Conservation (phyloP, 2,888 invertebrate species). For the Melieria omissa region DNA sequence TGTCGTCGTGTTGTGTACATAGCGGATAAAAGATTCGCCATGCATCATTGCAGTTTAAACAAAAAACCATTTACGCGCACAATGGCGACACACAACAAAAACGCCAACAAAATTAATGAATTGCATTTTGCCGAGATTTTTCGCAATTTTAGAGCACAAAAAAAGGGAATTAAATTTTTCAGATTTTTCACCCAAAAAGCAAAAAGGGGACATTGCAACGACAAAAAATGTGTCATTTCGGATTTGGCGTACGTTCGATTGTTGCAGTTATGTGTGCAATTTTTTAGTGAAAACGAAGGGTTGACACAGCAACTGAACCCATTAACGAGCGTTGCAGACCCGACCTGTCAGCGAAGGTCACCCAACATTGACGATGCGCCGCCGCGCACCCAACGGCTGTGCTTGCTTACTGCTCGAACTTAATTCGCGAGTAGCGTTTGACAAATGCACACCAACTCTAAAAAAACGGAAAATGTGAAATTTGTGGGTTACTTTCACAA, state of each 20-base stretch:
- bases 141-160: conserved; percentile 44
- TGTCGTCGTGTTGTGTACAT: conserved; percentile 44
- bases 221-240: conserved; percentile 32
- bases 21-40: conserved; percentile 44
- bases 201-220: conserved; percentile 18
- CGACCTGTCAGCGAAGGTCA: conserved; percentile 57
- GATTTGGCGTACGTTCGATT: conserved; percentile 14
- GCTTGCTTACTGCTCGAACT: conserved; percentile 1
- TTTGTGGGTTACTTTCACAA: conserved; percentile 45
- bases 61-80: conserved; percentile 19
- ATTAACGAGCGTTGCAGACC: conserved; percentile 62
- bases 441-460: conserved; percentile 16
- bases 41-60: conserved; percentile 41
- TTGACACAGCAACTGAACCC: conserved; percentile 62
- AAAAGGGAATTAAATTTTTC: conserved; percentile 43
- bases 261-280: conserved; percentile 14
- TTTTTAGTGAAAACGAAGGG: conserved; percentile 48
- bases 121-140: conserved; percentile 41
- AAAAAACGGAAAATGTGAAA: conserved; percentile 36
- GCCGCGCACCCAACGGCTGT: too few species aligned
- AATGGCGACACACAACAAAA: conserved; percentile 9
- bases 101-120: conserved; percentile 45
- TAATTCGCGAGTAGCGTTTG: conserved; percentile 34
- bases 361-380: conserved; percentile 18
- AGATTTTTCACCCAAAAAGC: conserved; percentile 37